Conservation (phyloP, 1,140 invertebrate genomes). For the Oppia nitens region DNA sequence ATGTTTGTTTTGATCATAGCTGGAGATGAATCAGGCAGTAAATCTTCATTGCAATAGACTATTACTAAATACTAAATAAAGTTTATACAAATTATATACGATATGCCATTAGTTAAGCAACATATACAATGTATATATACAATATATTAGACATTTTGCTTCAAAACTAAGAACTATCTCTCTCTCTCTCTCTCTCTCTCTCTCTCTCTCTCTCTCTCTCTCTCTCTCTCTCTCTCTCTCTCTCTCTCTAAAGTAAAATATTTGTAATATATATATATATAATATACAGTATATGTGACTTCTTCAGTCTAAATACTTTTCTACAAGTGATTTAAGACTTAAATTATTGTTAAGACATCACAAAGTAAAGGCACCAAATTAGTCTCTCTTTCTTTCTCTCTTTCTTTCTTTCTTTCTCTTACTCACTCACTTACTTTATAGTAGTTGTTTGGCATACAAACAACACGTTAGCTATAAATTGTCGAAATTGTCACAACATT, state of each 20-base stretch:
- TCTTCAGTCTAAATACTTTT: background rate
- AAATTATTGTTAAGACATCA: background rate
- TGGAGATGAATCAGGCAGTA: background rate
- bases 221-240: constrained; percentile 8
- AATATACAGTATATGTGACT: too few relatives aligned
- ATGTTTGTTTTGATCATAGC: background rate
- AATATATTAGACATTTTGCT: background rate
- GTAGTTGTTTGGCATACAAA: background rate
- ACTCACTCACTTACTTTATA: background rate
- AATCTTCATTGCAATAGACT: background rate
- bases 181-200: constrained; percentile 10
- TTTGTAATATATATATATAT: too few relatives aligned
- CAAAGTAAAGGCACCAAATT: background rate
- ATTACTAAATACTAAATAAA: background rate
- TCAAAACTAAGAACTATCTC: constrained; percentile 1
- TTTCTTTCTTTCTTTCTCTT: too few relatives aligned
- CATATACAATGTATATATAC: background rate
- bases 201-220: constrained; percentile 13
- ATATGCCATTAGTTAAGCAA: background rate
- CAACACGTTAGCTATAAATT: background rate
- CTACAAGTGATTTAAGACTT: background rate
- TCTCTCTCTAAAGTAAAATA: constrained; percentile 10
- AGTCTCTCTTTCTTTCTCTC: too few relatives aligned
- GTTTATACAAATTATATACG: background rate
- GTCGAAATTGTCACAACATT: background rate